phyloP scores from a whole-genome alignment of 2,797 vertebrate genomes.

The Erithacus rubecula region DNA sequence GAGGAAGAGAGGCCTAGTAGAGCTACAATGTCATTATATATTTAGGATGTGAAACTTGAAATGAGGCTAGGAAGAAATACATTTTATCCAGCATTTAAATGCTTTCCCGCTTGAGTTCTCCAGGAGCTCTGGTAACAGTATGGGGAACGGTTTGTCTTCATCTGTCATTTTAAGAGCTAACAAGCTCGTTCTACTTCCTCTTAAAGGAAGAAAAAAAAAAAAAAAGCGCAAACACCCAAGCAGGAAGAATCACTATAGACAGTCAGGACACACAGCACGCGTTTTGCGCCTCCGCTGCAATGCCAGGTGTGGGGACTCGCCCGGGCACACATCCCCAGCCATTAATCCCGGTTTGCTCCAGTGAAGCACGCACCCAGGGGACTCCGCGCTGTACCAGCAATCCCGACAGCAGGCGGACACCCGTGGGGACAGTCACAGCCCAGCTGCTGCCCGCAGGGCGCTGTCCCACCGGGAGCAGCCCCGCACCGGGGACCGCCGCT shows the following conservation, averaged over 20 bases:
- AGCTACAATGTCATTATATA: neutral
- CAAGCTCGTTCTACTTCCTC: neutral
- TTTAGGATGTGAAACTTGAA: neutral
- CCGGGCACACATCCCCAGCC: neutral
- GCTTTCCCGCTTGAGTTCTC: neutral
- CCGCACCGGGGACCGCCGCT: neutral
- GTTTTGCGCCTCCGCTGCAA: fast-evolving
- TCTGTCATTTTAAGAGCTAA: neutral
- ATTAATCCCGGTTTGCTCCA: neutral
- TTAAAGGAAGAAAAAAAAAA: too few species aligned
- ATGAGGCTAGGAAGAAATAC: neutral
- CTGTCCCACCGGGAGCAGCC: neutral
- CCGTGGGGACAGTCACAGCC: neutral
- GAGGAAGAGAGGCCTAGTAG: neutral
- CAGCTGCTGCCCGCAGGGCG: neutral
- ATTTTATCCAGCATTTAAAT: neutral
- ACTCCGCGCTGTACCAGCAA: neutral
- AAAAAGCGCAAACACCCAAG: too few species aligned
- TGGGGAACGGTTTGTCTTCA: neutral
- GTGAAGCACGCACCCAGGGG: neutral
- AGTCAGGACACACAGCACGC: neutral
- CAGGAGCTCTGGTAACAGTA: neutral
- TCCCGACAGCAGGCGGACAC: neutral
- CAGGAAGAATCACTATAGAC: neutral
- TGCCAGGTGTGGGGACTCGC: neutral